Evolutionary conservation across 2,113 vertebrate genomes (phyloP), one percentile per base, ranked within the genome.

Genomic region (Tinamus guttatus): DNA sequence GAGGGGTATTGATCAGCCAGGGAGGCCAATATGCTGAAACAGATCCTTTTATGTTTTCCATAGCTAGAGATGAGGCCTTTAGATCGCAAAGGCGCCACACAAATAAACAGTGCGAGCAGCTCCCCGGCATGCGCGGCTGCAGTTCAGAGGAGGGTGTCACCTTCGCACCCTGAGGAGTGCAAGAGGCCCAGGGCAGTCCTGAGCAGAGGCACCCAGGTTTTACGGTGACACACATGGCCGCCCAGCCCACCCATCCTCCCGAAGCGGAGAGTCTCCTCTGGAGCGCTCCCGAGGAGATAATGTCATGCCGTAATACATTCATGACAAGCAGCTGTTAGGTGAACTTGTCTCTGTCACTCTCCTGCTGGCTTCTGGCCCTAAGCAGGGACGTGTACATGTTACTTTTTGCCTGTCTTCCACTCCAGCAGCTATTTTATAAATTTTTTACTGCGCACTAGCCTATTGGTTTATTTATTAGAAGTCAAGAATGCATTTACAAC

Each of bases 381-480:
- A 84, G 45, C 78, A 16, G 5, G 24, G 82, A 25, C 2, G 8
- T 5, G 32, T 84, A 15, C 2, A 13, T 5, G 76, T 71, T n/a
- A 11, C 24, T 79, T 67, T 36, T 51, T 3, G 0, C 75, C 94
- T 80, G 73, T 62, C 87, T 91, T 74, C 89, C 85, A 24, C 64
- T 89, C 43, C 75, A 81, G 88, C 27, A 89, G 81, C 60, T 85
- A 34, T 40, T 90, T 85, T 87, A 81, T 85, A 89, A 85, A 83
- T 87, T 90, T 93, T 80, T 86, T 68, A 85, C 59, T 85, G 28
- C 92, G 60, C 94, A 95, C 85, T 90, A 97, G 80, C 74, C 85
- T 84, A 28, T 87, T 95, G 91, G 54, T 93, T 94, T 95, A 89
- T 96, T 97, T 94, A 93, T 74, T 91, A 71, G 81, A 84, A 96